Evolutionary conservation across 2,888 invertebrate species (phyloP).

Genomic region (Amblyjoppa fuscipennis): DNA sequence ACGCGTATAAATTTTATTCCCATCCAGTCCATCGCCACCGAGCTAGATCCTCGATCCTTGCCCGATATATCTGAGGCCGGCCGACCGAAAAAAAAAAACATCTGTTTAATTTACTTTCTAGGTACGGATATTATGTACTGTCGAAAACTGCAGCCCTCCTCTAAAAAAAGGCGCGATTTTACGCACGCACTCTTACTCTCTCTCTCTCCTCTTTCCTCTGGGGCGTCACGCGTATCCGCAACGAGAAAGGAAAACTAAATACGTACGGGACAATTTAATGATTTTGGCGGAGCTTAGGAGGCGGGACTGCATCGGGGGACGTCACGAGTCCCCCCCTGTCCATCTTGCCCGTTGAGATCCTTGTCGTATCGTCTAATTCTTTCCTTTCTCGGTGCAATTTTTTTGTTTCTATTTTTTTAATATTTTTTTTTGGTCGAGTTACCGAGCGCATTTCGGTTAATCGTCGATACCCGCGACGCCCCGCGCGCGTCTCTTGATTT

Average conservation of each 20-base stretch:
- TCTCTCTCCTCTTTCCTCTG: slow-evolving; percentile 49
- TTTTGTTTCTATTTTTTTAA: background rate
- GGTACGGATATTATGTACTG: slow-evolving; percentile 82
- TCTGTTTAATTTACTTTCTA: slow-evolving; percentile 83
- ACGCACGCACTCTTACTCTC: slow-evolving; percentile 28
- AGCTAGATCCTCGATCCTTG: slow-evolving; percentile 43
- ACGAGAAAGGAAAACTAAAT: slow-evolving; percentile 18
- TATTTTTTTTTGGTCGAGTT: slow-evolving; percentile 57
- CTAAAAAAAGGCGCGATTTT: slow-evolving; percentile 80
- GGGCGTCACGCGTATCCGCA: slow-evolving; percentile 33
- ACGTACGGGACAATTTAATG: background rate
- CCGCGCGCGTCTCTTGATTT: slow-evolving; percentile 71
- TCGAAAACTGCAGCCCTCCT: slow-evolving; percentile 81
- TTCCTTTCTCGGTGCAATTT: slow-evolving; percentile 11
- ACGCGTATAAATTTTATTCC: background rate
- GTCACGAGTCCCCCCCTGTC: background rate
- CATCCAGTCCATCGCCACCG: background rate
- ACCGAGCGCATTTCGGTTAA: slow-evolving; percentile 81
- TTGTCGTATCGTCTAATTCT: background rate
- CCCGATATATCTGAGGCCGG: slow-evolving; percentile 79
- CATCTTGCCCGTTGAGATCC: background rate
- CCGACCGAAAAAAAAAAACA: slow-evolving; percentile 76
- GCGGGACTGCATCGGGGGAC: background rate
- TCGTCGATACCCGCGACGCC: slow-evolving; percentile 75
- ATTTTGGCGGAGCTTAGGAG: background rate